A percentile compares a stretch with the other conserved stretches of the same genome.
phyloP scores from a whole-genome alignment of 2,797 vertebrate genomes.

The Ispidina picta region DNA sequence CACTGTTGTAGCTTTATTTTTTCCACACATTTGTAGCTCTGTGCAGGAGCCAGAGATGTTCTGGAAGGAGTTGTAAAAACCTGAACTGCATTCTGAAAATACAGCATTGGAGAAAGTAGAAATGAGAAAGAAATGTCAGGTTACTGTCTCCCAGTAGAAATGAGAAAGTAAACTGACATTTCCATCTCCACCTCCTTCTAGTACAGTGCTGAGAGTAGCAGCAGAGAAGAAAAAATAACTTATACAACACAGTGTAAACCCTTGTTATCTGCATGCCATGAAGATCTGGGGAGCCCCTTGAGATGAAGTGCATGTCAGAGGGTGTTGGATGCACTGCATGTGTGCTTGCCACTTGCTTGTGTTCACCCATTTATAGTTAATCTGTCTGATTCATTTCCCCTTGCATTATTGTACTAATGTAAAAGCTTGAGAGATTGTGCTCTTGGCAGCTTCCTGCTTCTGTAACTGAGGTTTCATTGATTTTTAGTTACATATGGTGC shows the following conservation, averaged over 20 bases:
- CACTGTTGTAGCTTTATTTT: no score
- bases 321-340: background rate
- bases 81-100: background rate
- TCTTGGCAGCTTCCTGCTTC: background rate
- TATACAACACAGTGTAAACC: background rate
- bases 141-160: background rate
- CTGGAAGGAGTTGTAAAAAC: background rate
- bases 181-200: background rate
- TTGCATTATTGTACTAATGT: background rate
- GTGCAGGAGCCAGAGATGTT: background rate
- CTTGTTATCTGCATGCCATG: background rate
- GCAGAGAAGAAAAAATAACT: background rate
- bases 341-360: background rate
- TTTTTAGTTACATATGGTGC: slow-evolving; percentile 93
- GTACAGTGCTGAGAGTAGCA: fast-evolving
- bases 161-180: background rate
- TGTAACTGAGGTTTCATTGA: background rate
- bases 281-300: background rate
- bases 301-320: background rate
- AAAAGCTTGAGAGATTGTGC: background rate
- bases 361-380: background rate
- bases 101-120: background rate
- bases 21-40: background rate
- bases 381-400: background rate
- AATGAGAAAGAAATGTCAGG: background rate